phyloP scores from a whole-genome alignment of 2,888 invertebrate species.

The Meteorus colon region DNA sequence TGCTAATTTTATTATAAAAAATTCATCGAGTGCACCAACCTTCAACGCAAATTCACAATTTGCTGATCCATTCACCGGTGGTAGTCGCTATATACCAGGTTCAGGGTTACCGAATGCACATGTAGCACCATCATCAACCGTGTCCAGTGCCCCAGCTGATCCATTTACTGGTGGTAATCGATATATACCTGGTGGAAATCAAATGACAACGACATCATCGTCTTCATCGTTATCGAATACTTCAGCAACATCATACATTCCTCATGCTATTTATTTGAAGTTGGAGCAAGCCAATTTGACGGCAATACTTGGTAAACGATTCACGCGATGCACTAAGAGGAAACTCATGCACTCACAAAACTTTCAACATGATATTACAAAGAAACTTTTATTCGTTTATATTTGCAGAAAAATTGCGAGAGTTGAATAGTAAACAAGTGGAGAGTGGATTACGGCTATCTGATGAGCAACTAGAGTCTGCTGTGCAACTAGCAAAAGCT shows the following conservation, averaged over 20 bases:
- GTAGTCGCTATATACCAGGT: conserved; percentile 81
- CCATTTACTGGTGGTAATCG: conserved; percentile 82
- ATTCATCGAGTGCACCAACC: conserved; percentile 75
- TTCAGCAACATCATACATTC: conserved; percentile 71
- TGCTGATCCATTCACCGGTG: conserved; percentile 82
- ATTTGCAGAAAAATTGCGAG: conserved; percentile 71
- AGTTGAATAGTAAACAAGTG: conserved; percentile 81
- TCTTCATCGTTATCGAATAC: conserved; percentile 46
- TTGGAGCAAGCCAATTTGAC: conserved; percentile 86
- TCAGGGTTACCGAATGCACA: conserved; percentile 62
- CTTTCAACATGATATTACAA: conserved; percentile 15
- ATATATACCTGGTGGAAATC: conserved; percentile 75
- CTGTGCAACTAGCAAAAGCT: conserved; percentile 78
- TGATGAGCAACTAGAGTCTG: conserved; percentile 76
- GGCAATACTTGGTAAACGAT: conserved; percentile 81
- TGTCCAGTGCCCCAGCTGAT: conserved; percentile 45
- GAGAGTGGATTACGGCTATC: conserved; percentile 75
- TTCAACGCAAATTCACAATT: conserved; percentile 63
- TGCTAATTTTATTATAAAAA: conserved; percentile 92
- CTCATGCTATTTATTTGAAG: conserved; percentile 76
- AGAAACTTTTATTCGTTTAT: conserved; percentile 34
- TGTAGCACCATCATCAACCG: neutral
- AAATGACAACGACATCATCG: conserved; percentile 69
- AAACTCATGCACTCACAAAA: neutral
- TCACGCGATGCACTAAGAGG: conserved; percentile 2